Evolutionary conservation across 2,888 invertebrate genomes (phyloP).

Genomic region (Gnatocerus cornutus): DNA sequence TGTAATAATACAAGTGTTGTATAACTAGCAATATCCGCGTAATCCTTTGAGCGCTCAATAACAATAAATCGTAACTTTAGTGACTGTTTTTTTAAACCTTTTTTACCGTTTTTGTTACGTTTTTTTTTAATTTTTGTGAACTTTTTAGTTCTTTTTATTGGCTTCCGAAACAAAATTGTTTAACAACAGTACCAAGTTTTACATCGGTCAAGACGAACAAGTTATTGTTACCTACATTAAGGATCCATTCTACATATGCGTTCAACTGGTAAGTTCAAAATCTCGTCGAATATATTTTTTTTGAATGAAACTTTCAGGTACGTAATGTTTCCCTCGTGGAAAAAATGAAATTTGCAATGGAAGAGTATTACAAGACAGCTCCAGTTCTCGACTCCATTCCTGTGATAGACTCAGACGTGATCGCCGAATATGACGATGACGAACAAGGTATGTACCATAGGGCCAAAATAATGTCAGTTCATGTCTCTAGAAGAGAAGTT

Average conservation of each 20-base stretch:
- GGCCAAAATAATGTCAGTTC: constrained; percentile 73
- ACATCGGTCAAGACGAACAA: constrained; percentile 69
- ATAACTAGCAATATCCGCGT: too few species aligned
- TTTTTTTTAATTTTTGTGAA: constrained; percentile 8
- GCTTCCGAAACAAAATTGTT: constrained; percentile 49
- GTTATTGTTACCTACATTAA: constrained; percentile 76
- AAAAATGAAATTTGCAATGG: constrained; percentile 57
- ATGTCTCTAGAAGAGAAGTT: constrained; percentile 70
- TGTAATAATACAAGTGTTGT: too few species aligned
- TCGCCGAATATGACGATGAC: constrained; percentile 68
- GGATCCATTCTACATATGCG: constrained; percentile 79
- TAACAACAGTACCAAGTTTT: constrained; percentile 62
- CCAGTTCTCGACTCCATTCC: constrained; percentile 58
- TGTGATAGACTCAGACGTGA: constrained; percentile 69
- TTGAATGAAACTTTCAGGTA: constrained; percentile 53
- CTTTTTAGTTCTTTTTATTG: background rate
- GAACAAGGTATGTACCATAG: constrained; percentile 75
- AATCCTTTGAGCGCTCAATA: too few species aligned
- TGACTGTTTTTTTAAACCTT: background rate
- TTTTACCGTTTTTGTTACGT: background rate
- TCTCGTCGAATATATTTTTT: background rate
- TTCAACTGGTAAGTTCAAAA: constrained; percentile 73
- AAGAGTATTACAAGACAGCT: constrained; percentile 56
- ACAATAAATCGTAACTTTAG: too few species aligned
- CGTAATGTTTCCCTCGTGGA: constrained; percentile 55